These are phyloP conservation scores for Rhinolophus sinicus DNA, from an alignment of 2,113 vertebrate species.

Conservation along the genomic window DNA sequence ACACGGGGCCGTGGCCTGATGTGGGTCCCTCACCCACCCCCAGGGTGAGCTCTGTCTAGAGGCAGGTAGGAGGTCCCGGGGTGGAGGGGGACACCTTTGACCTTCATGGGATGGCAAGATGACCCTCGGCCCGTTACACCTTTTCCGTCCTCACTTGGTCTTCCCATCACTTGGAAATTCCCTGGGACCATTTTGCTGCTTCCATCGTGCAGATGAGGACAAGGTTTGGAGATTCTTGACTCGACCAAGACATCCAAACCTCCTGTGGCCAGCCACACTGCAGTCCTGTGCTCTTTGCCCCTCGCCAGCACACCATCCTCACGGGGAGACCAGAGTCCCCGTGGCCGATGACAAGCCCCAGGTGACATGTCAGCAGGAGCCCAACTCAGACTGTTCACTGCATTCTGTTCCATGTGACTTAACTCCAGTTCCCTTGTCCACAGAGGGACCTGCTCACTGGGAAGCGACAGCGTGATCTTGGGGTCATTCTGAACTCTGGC, in stretches of 20 bases:
- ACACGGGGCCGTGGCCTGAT: rapidly evolving
- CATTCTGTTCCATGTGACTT: background rate
- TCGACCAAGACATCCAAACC: background rate
- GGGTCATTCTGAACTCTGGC: background rate
- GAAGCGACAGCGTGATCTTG: rapidly evolving
- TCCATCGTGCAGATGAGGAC: rapidly evolving
- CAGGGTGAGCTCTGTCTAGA: rapidly evolving
- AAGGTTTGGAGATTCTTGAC: background rate
- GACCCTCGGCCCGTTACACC: rapidly evolving
- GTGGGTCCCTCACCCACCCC: rapidly evolving
- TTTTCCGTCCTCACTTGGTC: rapidly evolving
- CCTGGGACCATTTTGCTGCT: too few relatives aligned
- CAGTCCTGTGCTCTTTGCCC: background rate
- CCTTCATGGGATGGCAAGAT: background rate
- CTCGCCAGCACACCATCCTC: background rate
- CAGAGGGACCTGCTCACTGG: rapidly evolving
- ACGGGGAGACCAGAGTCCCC: rapidly evolving
- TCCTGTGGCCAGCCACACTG: background rate
- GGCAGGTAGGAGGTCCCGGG: background rate
- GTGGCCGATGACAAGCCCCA: rapidly evolving
- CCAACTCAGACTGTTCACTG: background rate
- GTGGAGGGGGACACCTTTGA: rapidly evolving
- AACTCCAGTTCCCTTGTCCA: too few relatives aligned
- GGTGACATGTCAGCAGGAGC: background rate
- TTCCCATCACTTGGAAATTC: rapidly evolving